Evolutionary conservation across 1,140 invertebrate species (phyloP).

Genomic region (Microplitis demolitor): DNA sequence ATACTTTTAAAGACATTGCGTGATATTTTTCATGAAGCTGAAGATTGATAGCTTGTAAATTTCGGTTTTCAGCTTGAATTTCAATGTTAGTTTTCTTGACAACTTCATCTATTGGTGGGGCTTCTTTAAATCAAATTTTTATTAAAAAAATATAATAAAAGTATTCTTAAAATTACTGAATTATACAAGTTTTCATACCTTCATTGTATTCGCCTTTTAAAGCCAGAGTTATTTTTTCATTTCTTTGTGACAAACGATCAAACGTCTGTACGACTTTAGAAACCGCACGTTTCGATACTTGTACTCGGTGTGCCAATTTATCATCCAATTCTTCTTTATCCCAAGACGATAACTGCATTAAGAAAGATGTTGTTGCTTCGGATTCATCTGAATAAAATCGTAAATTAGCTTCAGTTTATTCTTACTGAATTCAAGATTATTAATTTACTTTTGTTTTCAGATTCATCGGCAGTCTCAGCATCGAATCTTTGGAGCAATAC

Average conservation of each 20-base stretch:
- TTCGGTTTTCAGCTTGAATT: conserved; percentile 88
- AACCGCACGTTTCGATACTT: conserved; percentile 91
- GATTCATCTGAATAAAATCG: conserved; percentile 80
- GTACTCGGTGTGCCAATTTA: conserved; percentile 91
- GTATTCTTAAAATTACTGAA: not conserved
- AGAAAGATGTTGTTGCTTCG: conserved; percentile 94
- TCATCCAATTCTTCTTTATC: conserved; percentile 97
- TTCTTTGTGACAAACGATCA: conserved; percentile 90
- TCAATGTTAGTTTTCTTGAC: conserved; percentile 83
- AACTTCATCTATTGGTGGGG: conserved; percentile 77
- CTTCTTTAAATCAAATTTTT: conserved; percentile 62
- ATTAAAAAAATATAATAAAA: conserved; percentile 14
- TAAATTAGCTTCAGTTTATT: not conserved
- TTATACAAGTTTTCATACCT: conserved; percentile 46
- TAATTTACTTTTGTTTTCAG: conserved; percentile 85
- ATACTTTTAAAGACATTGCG: conserved; percentile 83
- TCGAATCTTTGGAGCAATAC: conserved; percentile 94
- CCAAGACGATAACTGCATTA: conserved; percentile 96
- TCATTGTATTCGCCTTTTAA: conserved; percentile 82
- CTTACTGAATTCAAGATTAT: conserved; percentile 11
- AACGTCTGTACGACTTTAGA: conserved; percentile 96
- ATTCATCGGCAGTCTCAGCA: conserved; percentile 95
- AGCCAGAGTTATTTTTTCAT: conserved; percentile 88
- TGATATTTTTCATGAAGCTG: conserved; percentile 93
- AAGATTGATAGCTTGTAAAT: conserved; percentile 90